Base-by-base conservation (phyloP, 2,113 vertebrate genomes). In the Laterallus jamaicensis region DNA sequence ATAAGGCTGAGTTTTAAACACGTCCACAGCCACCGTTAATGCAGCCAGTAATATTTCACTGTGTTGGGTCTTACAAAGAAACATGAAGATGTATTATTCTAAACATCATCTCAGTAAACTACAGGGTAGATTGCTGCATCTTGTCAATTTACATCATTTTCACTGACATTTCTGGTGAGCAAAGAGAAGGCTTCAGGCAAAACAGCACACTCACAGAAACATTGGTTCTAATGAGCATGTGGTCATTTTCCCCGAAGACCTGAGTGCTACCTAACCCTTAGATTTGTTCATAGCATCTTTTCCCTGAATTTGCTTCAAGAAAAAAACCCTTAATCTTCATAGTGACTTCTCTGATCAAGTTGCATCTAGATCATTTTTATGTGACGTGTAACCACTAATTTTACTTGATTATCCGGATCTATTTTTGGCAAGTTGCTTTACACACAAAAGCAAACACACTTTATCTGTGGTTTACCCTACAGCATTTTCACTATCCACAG, bases 81-180 rank as follows among this genome's bases (percentile, higher is more conserved):
- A 89, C 42, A 81, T 42, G 37, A 81, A 66, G 26, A 58, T 82
- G 15, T 21, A 85, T 96, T 94, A 89, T 42, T 63, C 77, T 93
- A 82, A 93, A 92, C 52, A 82, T n/a, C 68, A 40, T 58, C 86
- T 91, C 44, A 4, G 71, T 60, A 92, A 96, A 94, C 73, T 58
- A 66, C 58, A 64, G 67, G 50, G 31, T 49, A 67, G 54, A 60
- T 50, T 92, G 69, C 91, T 84, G 62, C 62, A 91, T 91, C 75
- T 77, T 92, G 94, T 94, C 96, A 97, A 92, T 97, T 96, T 78
- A 29, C 60, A 97, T 97, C 12, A 92, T 77, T 83, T 88, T 96
- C 93, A 97, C 87, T 86, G 96, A 88, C 95, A 93, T 87, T 84
- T 86, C 75, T 79, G 60, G 52, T 77, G 81, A 93, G 63, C 76